Evolutionary conservation across 1,140 invertebrate species (phyloP), one percentile per base, ranked within the genome.

Genomic region (Gryon sp.): DNA sequence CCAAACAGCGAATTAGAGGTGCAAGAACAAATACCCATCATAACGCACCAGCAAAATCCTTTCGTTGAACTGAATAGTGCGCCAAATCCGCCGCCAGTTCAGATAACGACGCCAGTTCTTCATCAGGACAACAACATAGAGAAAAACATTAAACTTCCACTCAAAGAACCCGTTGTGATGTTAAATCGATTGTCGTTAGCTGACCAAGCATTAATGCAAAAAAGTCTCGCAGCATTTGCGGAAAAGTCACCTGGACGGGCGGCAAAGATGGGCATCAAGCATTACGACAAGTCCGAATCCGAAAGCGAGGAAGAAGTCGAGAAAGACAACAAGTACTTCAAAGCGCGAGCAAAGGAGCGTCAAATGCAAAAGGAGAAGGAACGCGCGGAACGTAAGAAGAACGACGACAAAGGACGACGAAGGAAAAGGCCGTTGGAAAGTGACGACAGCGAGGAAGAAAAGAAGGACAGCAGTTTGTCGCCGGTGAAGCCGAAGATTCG

Each of bases 401-500:
- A 57, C 4, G 82, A 85, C 0, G 83, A 84, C 0, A 84, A 80
- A 11, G 62, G 62, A 1, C 70, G 83, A 0, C 75, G 82, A 34
- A 78, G 84, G 62, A 84, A 81, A 68, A 82, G 81, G 59, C 55
- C 82, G 26, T 3, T 80, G 4, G 82, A 83, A 0, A 81, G 82
- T 2, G 80, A 86, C 4, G 84, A 86, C 0, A 83, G 84, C 1
- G 77, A 79, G 0, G 82, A 80, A 1, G 75, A 81, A 5, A 78
- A 78, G 7, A 82, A 86, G 11, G 60, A 80, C 6, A 6, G 36
- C 4, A 36, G 73, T 0, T n/a, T 73, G 0, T 82, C 81, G 0
- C 81, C 80, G 5, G 83, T 89, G 22, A 95, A 95, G 87, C 95
- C 95, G 19, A 96, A 96, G 89, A 90, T 96, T 50, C 89, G 95